phyloP scores from a whole-genome alignment of 2,113 vertebrate species.

The Astur gentilis region DNA sequence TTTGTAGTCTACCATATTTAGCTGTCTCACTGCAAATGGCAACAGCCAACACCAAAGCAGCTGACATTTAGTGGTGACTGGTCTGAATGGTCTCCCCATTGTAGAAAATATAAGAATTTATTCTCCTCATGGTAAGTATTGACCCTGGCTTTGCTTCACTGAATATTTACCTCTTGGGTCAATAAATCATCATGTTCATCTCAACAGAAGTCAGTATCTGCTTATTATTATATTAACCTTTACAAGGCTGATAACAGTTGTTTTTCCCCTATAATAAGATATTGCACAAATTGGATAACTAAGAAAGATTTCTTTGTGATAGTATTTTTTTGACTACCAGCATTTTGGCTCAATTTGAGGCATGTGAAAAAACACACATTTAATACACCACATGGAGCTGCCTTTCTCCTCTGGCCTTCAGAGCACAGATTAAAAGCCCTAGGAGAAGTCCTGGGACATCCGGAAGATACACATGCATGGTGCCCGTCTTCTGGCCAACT shows the following conservation, averaged over 20 bases:
- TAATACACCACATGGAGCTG: not conserved
- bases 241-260: conserved; percentile 18
- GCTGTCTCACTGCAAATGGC: not conserved
- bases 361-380: not conserved
- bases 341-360: not conserved
- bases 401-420: not conserved
- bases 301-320: conserved; percentile 22
- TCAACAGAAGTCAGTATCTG: conserved; percentile 45
- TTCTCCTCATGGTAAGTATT: conserved; percentile 33
- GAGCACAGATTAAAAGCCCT: not conserved
- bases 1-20: not conserved
- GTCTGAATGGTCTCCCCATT: not conserved
- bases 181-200: conserved; percentile 60
- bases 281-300: conserved; percentile 24
- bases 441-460: not conserved
- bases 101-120: not conserved
- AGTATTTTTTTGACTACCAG: not conserved
- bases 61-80: not conserved
- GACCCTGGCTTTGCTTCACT: conserved; percentile 49
- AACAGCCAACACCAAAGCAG: not conserved
- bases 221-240: conserved; percentile 67
- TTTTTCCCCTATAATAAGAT: conserved; percentile 17
- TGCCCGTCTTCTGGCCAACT: not conserved
- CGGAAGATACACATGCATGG: not conserved
- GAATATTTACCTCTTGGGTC: conserved; percentile 53